phyloP scores from a whole-genome alignment of 2,797 vertebrate genomes.

The Tragelaphus eurycerus region DNA sequence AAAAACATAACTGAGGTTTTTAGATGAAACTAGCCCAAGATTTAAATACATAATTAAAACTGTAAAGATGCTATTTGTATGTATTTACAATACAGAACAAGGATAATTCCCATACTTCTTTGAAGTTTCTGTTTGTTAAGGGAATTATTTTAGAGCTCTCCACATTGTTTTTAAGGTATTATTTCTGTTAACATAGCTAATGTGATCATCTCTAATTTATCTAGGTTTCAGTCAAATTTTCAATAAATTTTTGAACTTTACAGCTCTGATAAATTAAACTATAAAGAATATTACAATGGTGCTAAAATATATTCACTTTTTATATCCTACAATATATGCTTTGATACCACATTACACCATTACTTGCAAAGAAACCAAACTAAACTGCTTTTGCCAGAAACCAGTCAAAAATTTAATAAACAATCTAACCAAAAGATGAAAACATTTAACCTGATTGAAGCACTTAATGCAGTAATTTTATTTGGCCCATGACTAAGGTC shows the following conservation, averaged over 20 bases:
- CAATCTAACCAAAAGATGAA: background rate
- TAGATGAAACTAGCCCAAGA: background rate
- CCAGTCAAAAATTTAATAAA: constrained; percentile 17
- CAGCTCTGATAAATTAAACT: constrained; percentile 18
- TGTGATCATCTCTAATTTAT: background rate
- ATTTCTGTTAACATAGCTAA: background rate
- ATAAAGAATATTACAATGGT: background rate
- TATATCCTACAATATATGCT: background rate
- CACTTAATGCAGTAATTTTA: constrained; percentile 10
- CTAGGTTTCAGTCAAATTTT: background rate
- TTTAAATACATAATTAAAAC: constrained; percentile 36
- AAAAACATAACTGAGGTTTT: background rate
- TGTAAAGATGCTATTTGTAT: background rate
- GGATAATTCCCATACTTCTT: background rate
- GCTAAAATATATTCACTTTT: constrained; percentile 33
- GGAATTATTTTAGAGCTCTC: constrained; percentile 5
- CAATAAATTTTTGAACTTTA: constrained; percentile 32
- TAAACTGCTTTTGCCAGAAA: background rate
- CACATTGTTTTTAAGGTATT: background rate
- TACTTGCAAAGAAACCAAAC: constrained; percentile 36
- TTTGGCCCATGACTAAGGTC: background rate
- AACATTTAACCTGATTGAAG: background rate
- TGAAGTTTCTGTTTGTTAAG: constrained; percentile 20
- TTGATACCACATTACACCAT: background rate
- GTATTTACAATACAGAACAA: background rate